Conservation (phyloP, 1,140 invertebrate genomes). For the Saccostrea glomerata region DNA sequence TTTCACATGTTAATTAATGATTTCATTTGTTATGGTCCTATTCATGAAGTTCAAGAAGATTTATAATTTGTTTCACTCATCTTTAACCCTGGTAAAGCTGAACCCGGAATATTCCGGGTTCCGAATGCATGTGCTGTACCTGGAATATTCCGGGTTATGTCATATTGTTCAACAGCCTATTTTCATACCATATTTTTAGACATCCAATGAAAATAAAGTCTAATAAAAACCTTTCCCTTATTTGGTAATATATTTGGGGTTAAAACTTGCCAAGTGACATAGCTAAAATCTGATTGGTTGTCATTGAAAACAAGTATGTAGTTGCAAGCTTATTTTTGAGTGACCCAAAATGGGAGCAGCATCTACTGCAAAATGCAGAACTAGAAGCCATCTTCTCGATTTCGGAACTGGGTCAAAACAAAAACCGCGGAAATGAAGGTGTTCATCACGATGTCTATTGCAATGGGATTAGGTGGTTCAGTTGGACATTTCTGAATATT, state of each 20-base stretch:
- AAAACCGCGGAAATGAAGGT: no score
- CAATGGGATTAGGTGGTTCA: constrained; percentile 45
- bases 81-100: background rate
- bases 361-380: background rate
- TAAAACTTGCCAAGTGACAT: background rate
- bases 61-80: no score
- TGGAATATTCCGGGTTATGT: no score
- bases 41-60: no score
- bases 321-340: background rate
- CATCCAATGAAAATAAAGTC: no score
- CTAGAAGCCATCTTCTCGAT: no score
- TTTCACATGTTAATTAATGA: no score
- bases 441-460: background rate
- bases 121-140: background rate
- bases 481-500: constrained; percentile 39
- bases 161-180: no score
- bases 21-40: no score
- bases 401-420: no score
- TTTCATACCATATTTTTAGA: no score
- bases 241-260: background rate
- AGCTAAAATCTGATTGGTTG: background rate
- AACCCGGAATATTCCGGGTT: background rate
- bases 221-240: background rate
- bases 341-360: background rate
- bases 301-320: background rate